Conservation (phyloP, 2,797 vertebrate genomes). For the Anas bahamensis region DNA sequence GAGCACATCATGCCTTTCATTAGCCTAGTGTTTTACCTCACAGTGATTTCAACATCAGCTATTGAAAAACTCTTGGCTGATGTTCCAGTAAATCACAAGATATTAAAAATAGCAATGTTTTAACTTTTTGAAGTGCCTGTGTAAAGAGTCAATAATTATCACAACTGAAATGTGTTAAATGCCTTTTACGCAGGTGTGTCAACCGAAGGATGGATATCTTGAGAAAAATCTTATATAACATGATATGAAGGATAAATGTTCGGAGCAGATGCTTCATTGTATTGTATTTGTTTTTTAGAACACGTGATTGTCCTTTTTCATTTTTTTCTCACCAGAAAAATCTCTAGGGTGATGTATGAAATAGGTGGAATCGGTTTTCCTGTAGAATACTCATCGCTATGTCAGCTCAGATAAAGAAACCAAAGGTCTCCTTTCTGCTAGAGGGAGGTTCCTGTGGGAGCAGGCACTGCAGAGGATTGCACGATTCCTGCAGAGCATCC, state of each 20-base stretch:
- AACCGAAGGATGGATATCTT: background rate
- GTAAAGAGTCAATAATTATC: background rate
- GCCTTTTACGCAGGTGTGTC: background rate
- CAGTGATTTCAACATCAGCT: constrained; percentile 2
- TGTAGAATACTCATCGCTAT: background rate
- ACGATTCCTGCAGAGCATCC: background rate
- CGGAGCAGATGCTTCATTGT: background rate
- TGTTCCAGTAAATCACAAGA: background rate
- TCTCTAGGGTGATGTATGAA: background rate
- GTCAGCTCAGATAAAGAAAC: background rate
- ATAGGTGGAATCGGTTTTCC: background rate
- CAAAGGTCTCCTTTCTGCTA: background rate
- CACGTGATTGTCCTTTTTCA: background rate
- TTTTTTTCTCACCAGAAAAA: background rate
- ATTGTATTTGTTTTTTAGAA: background rate
- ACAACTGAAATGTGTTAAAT: background rate
- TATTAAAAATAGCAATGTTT: background rate
- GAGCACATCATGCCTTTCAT: background rate
- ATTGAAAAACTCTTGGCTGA: background rate
- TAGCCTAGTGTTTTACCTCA: background rate
- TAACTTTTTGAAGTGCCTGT: background rate
- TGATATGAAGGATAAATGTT: background rate
- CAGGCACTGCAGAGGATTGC: background rate
- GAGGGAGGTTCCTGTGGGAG: background rate
- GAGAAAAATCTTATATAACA: background rate